Base-by-base conservation (phyloP, 2,113 vertebrate species). In the Nesoenas mayeri region DNA sequence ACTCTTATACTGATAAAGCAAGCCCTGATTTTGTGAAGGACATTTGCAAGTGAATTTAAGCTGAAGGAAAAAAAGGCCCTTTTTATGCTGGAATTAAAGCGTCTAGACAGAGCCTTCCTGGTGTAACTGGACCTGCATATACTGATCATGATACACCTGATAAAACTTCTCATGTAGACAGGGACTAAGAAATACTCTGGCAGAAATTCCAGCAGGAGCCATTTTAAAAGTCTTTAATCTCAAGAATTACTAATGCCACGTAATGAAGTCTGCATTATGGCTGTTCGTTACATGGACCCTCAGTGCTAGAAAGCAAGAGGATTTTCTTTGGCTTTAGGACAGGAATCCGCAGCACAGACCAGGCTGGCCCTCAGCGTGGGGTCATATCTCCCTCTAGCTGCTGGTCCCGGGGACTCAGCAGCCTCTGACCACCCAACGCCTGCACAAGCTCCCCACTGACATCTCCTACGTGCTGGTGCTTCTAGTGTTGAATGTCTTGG, bases 311-410 rank as follows among this genome's bases (percentile, higher is more conserved):
- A 86, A 93, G 88, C 42, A 31, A 34, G 40, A 70, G 40, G 74
- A 56, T 91, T 96, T 95, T 78, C 72, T 79, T 71, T 83, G 85
- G 79, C 82, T 48, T 50, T 64, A 20, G 0, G 9, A 64, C 82
- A 88, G 75, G 69, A 91, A 92, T 74, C 71, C 50, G 89, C 2
- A 0, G 87, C 78, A 18, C 0, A 69, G 82, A 48, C 47, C 11
- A 48, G 60, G 47, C 85, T 83, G 90, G 92, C 38, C 91, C 61
- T 90, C 88, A 96, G 85, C 2, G 16, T 94, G 95, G 91, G 95
- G 88, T 88, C 95, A 38, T 91, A 96, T 86, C 96, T 96, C 95
- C 95, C 95, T 96, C 95, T 96, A 97, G 96, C 93, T 97, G 96
- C 82, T 97, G 93, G 92, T 91, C 69, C 69, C 26, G 81, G 95